Evolutionary conservation across 1,140 invertebrate species (phyloP).

Genomic region (Paraescarpia echinospica): DNA sequence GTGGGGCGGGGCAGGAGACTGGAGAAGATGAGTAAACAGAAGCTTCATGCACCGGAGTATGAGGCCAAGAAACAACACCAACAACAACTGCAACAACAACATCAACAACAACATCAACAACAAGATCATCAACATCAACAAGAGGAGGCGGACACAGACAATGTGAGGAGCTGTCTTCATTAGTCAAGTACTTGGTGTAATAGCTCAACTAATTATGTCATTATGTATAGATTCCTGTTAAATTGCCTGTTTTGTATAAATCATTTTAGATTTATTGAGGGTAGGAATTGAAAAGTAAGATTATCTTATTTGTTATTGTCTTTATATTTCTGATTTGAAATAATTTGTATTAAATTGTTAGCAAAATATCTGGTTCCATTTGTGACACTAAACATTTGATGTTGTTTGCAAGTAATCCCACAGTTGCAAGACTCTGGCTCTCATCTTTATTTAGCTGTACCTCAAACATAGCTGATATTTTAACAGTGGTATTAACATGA

Average conservation of each 20-base stretch:
- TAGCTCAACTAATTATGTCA: background rate
- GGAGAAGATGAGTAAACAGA: background rate
- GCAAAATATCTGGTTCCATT: background rate
- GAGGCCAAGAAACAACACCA: background rate
- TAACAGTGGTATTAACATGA: no score
- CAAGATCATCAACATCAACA: background rate
- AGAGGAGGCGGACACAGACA: background rate
- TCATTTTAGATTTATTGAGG: background rate
- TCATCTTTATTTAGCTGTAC: no score
- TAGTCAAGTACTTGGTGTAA: background rate
- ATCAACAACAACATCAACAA: background rate
- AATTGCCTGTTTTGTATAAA: background rate
- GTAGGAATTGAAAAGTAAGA: no score
- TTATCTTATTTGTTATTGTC: no score
- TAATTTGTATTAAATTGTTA: no score
- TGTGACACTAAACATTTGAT: background rate
- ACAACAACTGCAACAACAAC: background rate
- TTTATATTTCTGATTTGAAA: no score
- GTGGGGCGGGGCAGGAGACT: background rate
- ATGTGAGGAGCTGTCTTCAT: background rate
- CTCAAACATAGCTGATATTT: no score
- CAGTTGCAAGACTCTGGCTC: no score
- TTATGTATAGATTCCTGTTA: background rate
- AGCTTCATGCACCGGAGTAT: background rate
- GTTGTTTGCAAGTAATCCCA: no score